Evolutionary conservation across 2,888 invertebrate genomes (phyloP), one percentile per base, ranked within the genome.

Genomic region (Dascillus cervinus): DNA sequence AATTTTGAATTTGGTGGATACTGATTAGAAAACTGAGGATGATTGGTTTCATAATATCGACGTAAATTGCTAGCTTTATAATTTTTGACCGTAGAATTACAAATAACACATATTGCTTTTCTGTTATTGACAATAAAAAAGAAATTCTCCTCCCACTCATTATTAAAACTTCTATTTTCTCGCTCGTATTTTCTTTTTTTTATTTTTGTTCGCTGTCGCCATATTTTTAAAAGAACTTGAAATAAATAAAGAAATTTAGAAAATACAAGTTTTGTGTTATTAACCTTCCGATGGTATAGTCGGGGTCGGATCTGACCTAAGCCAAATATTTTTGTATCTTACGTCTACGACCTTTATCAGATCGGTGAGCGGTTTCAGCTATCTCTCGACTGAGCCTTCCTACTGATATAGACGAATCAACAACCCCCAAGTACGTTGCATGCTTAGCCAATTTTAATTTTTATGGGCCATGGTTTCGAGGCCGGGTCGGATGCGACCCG

Each of bases 121-220:
- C 9, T 30, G 61, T 62, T 46, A 60, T 35, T 62, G 61, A 33
- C 36, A 36, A 36, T 36, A 32, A 32, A 32, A 32, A 27, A 32
- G 22, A 32, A 32, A 32, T 36, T 32, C 25, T 37, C 37, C 22
- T 29, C 37, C 33, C 26, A 33, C 21, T 35, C 26, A 26, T 29
- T 23, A 22, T 32, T 27, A 24, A 37, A 29, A 19, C 12, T 37
- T 37, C 11, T 32, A 37, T 37, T 37, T 37, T 37, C 29, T 20
- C 30, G 23, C 24, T 32, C 13, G 31, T 32, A 25, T 31, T 32
- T 35, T 31, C 12, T 11, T 13, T 32, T 12, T 11, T 11, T n/a
- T 25, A 17, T 17, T 17, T 17, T 17, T 8, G 17, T 17, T 30
- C 24, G 26, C 32, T 29, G 32, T 27, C 20, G 27, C 27, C 32